Conservation (phyloP, 2,888 invertebrate genomes). For the Euplexia lucipara region DNA sequence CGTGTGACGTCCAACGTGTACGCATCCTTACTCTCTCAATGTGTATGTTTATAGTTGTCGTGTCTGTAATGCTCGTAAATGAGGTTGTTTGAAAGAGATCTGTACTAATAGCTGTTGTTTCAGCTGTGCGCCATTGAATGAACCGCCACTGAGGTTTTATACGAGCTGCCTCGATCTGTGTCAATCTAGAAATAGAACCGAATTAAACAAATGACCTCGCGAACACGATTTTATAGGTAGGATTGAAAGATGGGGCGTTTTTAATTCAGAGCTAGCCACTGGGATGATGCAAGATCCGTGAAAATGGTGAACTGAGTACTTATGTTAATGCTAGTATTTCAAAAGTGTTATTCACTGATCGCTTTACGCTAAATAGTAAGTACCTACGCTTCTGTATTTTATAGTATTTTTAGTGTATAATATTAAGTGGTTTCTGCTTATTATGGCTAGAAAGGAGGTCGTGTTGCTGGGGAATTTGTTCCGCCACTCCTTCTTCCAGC, state of each 20-base stretch:
- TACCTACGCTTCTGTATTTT: not conserved
- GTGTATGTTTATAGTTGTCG: constrained; percentile 47
- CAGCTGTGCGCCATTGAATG: constrained; percentile 52
- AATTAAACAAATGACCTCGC: constrained; percentile 38
- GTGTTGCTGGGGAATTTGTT: not conserved
- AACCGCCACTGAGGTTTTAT: constrained; percentile 42
- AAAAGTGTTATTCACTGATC: not conserved
- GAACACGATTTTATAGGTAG: constrained; percentile 14
- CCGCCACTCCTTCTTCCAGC: too few species aligned
- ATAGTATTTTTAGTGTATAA: too few species aligned
- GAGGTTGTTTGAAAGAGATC: constrained; percentile 55
- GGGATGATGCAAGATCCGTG: not conserved
- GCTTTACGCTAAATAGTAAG: too few species aligned
- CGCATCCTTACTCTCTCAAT: constrained; percentile 10
- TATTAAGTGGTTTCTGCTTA: too few species aligned
- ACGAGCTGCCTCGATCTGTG: constrained; percentile 43
- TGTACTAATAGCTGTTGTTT: constrained; percentile 51
- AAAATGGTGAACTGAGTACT: not conserved
- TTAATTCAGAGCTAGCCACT: not conserved
- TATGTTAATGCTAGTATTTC: not conserved
- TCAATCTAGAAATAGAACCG: constrained; percentile 47
- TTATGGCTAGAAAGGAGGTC: not conserved
- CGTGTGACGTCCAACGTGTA: not conserved
- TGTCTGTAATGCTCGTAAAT: constrained; percentile 42
- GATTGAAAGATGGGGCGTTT: constrained; percentile 1